Conservation (phyloP, 2,888 invertebrate species). For the Drosophila koepferae region DNA sequence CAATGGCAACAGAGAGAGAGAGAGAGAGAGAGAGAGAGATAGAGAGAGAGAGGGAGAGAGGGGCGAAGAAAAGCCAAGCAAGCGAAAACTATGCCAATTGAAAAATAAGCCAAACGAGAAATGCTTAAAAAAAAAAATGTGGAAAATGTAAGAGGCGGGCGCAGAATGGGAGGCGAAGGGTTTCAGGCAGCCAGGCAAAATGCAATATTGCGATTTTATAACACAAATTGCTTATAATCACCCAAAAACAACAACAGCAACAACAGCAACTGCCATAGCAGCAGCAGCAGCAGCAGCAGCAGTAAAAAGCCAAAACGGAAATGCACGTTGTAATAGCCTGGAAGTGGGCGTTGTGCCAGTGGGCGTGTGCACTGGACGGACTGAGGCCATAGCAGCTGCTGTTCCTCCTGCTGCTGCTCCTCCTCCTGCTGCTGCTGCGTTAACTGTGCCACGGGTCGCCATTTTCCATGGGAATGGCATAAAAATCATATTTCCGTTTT, state of each 20-base stretch:
- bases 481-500: conserved; percentile 78
- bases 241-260: conserved; percentile 41
- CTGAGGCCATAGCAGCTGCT: conserved; percentile 35
- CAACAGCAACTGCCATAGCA: conserved; percentile 9
- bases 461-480: conserved; percentile 68
- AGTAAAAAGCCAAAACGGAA: conserved; percentile 62
- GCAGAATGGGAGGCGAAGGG: neutral
- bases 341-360: conserved; percentile 53
- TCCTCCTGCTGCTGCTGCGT: conserved; percentile 47
- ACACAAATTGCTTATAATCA: conserved; percentile 78
- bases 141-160: conserved; percentile 37
- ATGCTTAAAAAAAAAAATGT: conserved; percentile 38
- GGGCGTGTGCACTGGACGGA: neutral
- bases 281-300: conserved; percentile 5
- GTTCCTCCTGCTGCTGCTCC: conserved; percentile 51
- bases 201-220: conserved; percentile 78
- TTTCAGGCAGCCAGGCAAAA: conserved; percentile 49
- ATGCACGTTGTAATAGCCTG: conserved; percentile 75
- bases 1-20: too few relatives aligned
- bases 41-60: too few relatives aligned
- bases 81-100: conserved; percentile 74
- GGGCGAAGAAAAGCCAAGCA: conserved; percentile 45
- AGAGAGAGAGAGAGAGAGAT: too few relatives aligned
- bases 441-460: conserved; percentile 49
- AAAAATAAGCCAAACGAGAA: conserved; percentile 71